These are phyloP conservation scores for Agrotis clavis DNA, from an alignment of 2,888 invertebrate genomes.

Conservation along the genomic window DNA sequence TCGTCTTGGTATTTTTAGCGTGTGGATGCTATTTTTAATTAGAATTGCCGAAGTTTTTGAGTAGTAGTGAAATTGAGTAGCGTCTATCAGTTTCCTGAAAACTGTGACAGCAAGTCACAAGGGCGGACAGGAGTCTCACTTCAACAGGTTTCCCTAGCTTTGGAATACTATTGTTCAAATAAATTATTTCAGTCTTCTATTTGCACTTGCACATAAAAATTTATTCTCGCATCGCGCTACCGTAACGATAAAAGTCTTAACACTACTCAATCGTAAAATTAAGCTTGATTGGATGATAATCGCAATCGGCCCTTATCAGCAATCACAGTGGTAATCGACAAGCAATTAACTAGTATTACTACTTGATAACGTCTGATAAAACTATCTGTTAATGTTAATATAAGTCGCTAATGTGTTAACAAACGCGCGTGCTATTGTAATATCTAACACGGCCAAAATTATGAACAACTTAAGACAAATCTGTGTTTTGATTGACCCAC, in stretches of 20 bases:
- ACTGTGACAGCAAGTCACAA: neutral
- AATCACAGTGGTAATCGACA: constrained; percentile 62
- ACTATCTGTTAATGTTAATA: constrained; percentile 37
- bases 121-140: neutral
- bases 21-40: too few species aligned
- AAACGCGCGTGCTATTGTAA: neutral
- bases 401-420: neutral
- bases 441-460: too few species aligned
- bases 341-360: constrained; percentile 55
- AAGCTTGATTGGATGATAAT: constrained; percentile 60
- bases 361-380: constrained; percentile 36
- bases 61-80: neutral
- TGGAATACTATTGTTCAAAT: neutral
- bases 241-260: neutral
- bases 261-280: constrained; percentile 2
- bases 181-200: neutral
- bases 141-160: too few species aligned
- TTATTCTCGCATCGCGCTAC: neutral
- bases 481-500: too few species aligned
- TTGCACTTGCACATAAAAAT: neutral
- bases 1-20: too few species aligned
- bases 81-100: neutral
- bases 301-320: constrained; percentile 70
- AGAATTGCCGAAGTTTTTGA: neutral
- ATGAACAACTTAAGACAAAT: too few species aligned